Base-by-base conservation (phyloP, 23 tunicate species). In the Ascidia mentula region DNA sequence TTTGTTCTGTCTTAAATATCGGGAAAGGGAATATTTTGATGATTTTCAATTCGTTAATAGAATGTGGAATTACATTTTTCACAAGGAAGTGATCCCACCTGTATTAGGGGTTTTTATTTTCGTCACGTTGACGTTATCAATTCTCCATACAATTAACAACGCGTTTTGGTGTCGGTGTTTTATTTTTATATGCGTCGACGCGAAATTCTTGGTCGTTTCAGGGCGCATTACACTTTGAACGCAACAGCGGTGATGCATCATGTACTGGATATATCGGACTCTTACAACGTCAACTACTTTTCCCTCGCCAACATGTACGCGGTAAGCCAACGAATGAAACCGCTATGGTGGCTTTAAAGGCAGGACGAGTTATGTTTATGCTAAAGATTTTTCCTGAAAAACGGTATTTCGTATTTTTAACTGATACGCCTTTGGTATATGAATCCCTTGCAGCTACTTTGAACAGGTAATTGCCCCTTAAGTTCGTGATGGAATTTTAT, bases 281-380 rank as follows among this genome's bases (percentile, higher is more conserved):
- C 74, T 17, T 70, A 40, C 40, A 70, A 73, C 75, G 83, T 93
- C 81, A 93, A 85, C 36, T 86, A 80, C 69, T 93, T 85, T 61
- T 35, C 87, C 12, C 84, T 93, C 31, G 98, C 85, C 32, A 87
- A 91, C 77, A 88, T 93, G 73, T 93, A 85, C 74, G 94, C 98
- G 36, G 87, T 88, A 42, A 81, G 92, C 75, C 32, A 28, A 20
- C 28, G 13, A 5, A 9, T 5, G 65, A 53, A n/a, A n/a, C n/a
- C n/a, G n/a, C n/a, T n/a, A n/a, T n/a, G n/a, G n/a, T n/a, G n/a
- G n/a, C n/a, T n/a, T n/a, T n/a, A n/a, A n/a, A n/a, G n/a, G n/a
- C n/a, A n/a, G n/a, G n/a, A n/a, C n/a, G 15, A 42, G 12, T 42
- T 42, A 9, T 42, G 15, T 53, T 53, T 53, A 53, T 53, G 22